A percentile compares a stretch with the other conserved stretches of the same genome.
These are phyloP conservation scores for Torymus texanus DNA, from an alignment of 2,888 invertebrate genomes.

Conservation along the genomic window DNA sequence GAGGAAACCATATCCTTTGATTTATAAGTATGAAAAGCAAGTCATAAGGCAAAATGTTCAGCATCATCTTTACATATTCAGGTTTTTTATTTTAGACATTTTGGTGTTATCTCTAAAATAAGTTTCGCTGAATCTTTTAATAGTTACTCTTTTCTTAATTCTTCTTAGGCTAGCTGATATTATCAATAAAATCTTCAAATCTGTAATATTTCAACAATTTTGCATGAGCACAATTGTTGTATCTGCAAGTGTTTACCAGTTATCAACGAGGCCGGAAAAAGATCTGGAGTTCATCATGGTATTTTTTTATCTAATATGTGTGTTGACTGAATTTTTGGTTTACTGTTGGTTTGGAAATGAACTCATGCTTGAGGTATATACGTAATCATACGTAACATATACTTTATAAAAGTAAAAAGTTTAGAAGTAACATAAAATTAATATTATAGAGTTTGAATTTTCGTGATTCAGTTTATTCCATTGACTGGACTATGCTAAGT, in stretches of 20 bases:
- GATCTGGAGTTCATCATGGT: constrained; percentile 35
- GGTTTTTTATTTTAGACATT: neutral
- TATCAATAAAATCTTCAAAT: constrained; percentile 29
- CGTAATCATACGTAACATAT: no score
- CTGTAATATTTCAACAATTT: constrained; percentile 37
- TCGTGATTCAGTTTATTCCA: constrained; percentile 21
- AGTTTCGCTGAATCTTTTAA: no score
- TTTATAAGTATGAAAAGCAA: constrained; percentile 24
- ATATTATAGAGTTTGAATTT: constrained; percentile 28
- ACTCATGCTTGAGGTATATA: constrained; percentile 25
- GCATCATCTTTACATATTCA: constrained; percentile 39
- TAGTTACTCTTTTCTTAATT: neutral
- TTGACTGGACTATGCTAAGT: constrained; percentile 20
- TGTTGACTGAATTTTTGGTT: constrained; percentile 34
- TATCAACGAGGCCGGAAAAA: constrained; percentile 29
- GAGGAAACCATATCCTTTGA: constrained; percentile 1
- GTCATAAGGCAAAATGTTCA: constrained; percentile 22
- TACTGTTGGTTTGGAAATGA: constrained; percentile 45
- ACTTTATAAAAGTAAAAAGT: no score
- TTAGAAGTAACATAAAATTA: neutral
- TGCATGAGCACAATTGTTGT: constrained; percentile 35
- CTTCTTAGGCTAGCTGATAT: constrained; percentile 16
- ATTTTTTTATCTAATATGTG: constrained; percentile 33
- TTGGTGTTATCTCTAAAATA: no score
- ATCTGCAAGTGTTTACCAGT: constrained; percentile 31